Conservation (phyloP, 2,797 vertebrate genomes). For the Leptoclinus maculatus region DNA sequence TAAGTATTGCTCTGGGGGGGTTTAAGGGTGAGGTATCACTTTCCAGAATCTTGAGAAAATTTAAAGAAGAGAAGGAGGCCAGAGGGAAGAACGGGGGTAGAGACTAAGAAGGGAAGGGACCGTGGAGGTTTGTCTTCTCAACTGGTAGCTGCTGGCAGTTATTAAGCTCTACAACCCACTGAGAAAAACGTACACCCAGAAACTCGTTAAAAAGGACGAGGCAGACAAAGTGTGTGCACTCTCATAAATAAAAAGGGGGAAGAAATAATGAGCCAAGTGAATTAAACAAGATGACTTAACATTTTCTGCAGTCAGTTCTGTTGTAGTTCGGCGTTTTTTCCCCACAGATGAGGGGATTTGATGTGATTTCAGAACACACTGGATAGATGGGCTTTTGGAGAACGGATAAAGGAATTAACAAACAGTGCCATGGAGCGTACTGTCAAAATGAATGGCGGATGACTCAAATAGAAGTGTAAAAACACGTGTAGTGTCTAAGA, state of each 20-base stretch:
- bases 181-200: conserved; percentile 55
- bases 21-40: conserved; percentile 77
- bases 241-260: conserved; percentile 18
- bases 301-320: conserved; percentile 55
- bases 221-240: conserved; percentile 10
- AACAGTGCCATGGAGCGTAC: not conserved
- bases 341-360: conserved; percentile 26
- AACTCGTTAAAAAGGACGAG: conserved; percentile 53
- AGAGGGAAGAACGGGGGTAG: conserved; percentile 18
- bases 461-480: conserved; percentile 2
- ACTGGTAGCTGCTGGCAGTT: conserved; percentile 65
- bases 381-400: not conserved
- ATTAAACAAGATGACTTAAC: conserved; percentile 61
- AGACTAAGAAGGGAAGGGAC: conserved; percentile 20
- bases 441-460: conserved; percentile 23
- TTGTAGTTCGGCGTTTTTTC: conserved; percentile 41
- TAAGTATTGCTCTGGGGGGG: conserved; percentile 39
- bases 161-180: conserved; percentile 62
- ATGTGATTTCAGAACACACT: conserved; percentile 31
- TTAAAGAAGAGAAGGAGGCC: conserved; percentile 53
- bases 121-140: conserved; percentile 54
- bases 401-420: not conserved
- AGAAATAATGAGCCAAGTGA: conserved; percentile 56
- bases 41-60: conserved; percentile 76
- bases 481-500: not conserved